These are phyloP conservation scores for Lamproptera curius DNA, from an alignment of 2,888 invertebrate genomes.

Conservation along the genomic window DNA sequence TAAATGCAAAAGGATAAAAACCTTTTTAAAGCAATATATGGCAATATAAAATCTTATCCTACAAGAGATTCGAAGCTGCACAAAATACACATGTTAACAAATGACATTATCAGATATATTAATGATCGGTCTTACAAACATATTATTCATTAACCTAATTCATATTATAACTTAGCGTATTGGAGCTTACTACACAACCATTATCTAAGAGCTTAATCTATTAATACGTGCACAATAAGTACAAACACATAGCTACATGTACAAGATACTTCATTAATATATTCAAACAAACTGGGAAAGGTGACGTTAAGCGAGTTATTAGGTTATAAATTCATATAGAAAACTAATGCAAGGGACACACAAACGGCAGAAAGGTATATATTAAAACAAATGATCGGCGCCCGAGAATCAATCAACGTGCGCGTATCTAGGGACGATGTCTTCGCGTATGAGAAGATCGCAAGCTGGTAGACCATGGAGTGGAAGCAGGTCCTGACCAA, in stretches of 20 bases:
- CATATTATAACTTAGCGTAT: constrained; percentile 9
- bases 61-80: constrained; percentile 1
- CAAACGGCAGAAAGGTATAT: constrained; percentile 10
- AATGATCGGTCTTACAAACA: constrained; percentile 11
- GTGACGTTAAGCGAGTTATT: constrained; percentile 2
- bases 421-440: constrained; percentile 86
- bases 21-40: constrained; percentile 7
- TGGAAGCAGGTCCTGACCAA: constrained; percentile 84
- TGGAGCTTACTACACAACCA: constrained; percentile 14
- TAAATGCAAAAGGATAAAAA: constrained; percentile 14
- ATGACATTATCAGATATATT: constrained; percentile 12
- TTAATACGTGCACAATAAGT: constrained; percentile 25
- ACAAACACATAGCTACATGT: constrained; percentile 24
- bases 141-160: constrained; percentile 8
- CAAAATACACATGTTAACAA: constrained; percentile 7
- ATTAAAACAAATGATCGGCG: neutral
- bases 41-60: constrained; percentile 5
- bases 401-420: constrained; percentile 82
- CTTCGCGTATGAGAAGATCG: constrained; percentile 86
- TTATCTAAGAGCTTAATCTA: constrained; percentile 18
- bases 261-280: constrained; percentile 14
- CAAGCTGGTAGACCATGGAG: constrained; percentile 84
- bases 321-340: constrained; percentile 8
- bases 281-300: constrained; percentile 17
- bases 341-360: constrained; percentile 19